Base-by-base conservation (phyloP, 1,140 invertebrate genomes). In the Bombus confusus region DNA sequence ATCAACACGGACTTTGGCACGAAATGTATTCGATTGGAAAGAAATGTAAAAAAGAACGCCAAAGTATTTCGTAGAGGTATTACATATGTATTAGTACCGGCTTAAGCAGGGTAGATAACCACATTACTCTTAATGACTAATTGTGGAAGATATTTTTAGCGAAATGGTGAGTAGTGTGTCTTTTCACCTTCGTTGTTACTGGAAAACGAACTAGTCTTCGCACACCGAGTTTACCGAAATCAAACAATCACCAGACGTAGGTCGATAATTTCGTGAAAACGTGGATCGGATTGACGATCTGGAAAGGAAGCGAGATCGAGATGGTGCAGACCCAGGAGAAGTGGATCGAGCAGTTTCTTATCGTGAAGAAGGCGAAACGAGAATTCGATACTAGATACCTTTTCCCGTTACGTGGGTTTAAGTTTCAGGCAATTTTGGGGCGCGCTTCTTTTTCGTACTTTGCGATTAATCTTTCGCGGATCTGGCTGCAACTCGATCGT, bases 381-480 rank as follows among this genome's bases (percentile, higher is more conserved):
- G 28, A n/a, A 6, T 4, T n/a, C 28, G 9, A 5, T 13, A n/a
- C n/a, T n/a, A 3, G 28, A n/a, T n/a, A n/a, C 1, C n/a, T 0
- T 64, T 64, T 15, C 13, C n/a, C n/a, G n/a, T 64, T 15, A 64
- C n/a, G 47, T 18, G 47, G 47, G 15, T 18, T 52, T 52, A 52
- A 1, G 62, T n/a, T n/a, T 31, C 62, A 6, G 28, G 28, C 12
- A 64, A 31, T 13, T 64, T 64, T 31, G 13, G 2, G 5, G 6
- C 13, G 4, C 62, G n/a, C 6, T 66, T 31, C 62, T 0, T 52
- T 52, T 18, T 31, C n/a, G 5, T 66, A 18, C 13, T 31, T 31
- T 31, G n/a, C n/a, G n/a, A 66, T 66, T 66, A 66, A 66, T 15
- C 62, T 31, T 15, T 31, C n/a, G n/a, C 5, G 18, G n/a, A 13